Conservation (phyloP, 2,888 invertebrate species). For the Nemotelus nigrinus region DNA sequence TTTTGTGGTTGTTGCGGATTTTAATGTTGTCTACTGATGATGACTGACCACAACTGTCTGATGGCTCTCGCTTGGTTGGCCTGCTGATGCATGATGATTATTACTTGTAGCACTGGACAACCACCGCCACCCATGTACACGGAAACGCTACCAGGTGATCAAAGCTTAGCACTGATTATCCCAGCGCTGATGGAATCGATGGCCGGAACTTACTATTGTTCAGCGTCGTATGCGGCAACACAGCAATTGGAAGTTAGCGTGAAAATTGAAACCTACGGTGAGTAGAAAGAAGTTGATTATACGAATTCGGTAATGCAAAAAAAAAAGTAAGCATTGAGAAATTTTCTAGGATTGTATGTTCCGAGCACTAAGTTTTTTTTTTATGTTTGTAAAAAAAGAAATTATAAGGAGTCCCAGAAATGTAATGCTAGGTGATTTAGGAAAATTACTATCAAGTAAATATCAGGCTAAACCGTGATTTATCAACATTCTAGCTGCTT, state of each 20-base stretch:
- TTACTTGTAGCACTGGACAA: conserved; percentile 61
- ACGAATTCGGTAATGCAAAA: too few species aligned
- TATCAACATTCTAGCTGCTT: too few species aligned
- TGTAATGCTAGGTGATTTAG: too few species aligned
- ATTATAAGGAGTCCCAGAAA: too few species aligned
- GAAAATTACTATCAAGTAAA: too few species aligned
- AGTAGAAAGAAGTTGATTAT: conserved; percentile 56
- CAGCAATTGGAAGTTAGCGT: conserved; percentile 74
- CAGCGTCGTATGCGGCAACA: conserved; percentile 80
- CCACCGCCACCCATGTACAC: conserved; percentile 73
- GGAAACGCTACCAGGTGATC: conserved; percentile 72
- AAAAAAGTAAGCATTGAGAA: too few species aligned
- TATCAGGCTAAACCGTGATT: too few species aligned
- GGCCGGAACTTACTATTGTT: conserved; percentile 84
- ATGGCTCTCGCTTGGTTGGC: not conserved
- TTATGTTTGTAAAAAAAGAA: too few species aligned
- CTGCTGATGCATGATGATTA: not conserved
- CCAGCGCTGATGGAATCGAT: conserved; percentile 78
- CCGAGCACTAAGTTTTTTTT: too few species aligned
- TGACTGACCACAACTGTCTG: not conserved
- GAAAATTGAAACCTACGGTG: conserved; percentile 77
- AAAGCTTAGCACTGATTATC: conserved; percentile 78
- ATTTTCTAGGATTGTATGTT: too few species aligned
- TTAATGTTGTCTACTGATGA: not conserved
- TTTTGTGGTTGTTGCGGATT: not conserved